Evolutionary conservation across 2,888 invertebrate genomes (phyloP).

Genomic region (Hydrotaea cyrtoneurina): DNA sequence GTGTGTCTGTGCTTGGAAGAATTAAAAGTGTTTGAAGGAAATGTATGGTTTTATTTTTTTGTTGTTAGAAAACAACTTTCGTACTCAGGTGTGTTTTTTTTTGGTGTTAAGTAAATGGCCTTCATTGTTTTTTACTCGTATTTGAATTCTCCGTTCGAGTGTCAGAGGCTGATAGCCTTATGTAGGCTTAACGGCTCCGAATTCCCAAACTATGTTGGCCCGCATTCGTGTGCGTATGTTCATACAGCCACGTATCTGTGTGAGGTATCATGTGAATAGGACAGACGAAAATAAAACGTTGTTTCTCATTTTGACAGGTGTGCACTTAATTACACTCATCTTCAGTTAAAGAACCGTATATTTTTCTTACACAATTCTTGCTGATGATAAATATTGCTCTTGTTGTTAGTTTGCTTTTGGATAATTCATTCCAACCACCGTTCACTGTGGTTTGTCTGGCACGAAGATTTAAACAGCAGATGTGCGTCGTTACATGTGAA

Average conservation of each 20-base stretch:
- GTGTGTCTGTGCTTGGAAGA: background rate
- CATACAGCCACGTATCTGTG: background rate
- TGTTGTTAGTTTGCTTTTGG: background rate
- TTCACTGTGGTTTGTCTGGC: background rate
- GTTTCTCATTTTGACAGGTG: conserved; percentile 46
- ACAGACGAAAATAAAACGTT: conserved; percentile 7
- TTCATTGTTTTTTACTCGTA: conserved; percentile 25
- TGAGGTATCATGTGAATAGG: background rate
- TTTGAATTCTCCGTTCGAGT: background rate
- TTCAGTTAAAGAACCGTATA: conserved; percentile 38
- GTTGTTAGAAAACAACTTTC: conserved; percentile 23
- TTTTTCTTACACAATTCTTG: conserved; percentile 10
- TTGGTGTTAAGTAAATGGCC: conserved; percentile 46
- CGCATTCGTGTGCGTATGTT: background rate
- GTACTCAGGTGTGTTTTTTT: conserved; percentile 50
- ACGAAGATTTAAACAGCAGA: background rate
- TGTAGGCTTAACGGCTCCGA: conserved; percentile 15
- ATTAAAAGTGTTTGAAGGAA: background rate
- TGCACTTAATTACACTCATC: conserved; percentile 49
- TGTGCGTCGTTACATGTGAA: no score
- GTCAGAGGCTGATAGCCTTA: background rate
- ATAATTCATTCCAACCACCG: background rate
- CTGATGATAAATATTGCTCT: background rate
- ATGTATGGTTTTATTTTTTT: background rate
- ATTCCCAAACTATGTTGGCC: conserved; percentile 20